These are phyloP conservation scores for Papilio dardanus DNA, from an alignment of 1,140 invertebrate genomes.

Conservation along the genomic window DNA sequence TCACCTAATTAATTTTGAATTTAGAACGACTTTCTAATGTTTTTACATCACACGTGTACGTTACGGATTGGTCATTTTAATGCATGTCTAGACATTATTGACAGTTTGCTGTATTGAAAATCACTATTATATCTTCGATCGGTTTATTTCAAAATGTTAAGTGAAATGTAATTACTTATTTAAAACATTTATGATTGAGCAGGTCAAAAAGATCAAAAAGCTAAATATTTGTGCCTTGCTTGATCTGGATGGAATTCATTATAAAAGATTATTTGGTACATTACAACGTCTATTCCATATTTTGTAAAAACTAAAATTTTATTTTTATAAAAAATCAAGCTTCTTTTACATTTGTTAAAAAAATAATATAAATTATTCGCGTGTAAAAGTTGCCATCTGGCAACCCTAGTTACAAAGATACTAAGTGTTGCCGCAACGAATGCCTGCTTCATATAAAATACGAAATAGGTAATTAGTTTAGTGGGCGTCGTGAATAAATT, in stretches of 20 bases:
- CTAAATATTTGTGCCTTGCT: too few species aligned
- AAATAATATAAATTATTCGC: constrained; percentile 1
- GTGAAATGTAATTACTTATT: too few species aligned
- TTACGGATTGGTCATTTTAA: not conserved
- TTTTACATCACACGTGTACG: not conserved
- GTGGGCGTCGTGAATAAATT: constrained; percentile 37
- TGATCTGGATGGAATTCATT: too few species aligned
- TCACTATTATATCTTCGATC: not conserved
- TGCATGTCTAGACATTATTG: not conserved
- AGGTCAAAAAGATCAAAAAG: too few species aligned
- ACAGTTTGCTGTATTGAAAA: not conserved
- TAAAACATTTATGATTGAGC: too few species aligned
- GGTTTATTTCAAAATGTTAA: too few species aligned
- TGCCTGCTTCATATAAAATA: constrained; percentile 30
- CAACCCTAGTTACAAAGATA: constrained; percentile 11
- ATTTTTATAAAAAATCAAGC: too few species aligned
- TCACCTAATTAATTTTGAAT: not conserved
- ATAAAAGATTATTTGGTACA: too few species aligned
- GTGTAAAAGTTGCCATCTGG: not conserved
- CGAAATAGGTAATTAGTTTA: constrained; percentile 41
- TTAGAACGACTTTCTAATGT: not conserved
- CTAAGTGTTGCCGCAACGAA: constrained; percentile 10
- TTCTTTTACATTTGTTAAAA: too few species aligned
- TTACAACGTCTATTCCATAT: too few species aligned
- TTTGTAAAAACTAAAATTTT: not conserved